These are phyloP conservation scores for Daphoenositta chrysoptera DNA, from an alignment of 2,113 vertebrate species.

Conservation along the genomic window DNA sequence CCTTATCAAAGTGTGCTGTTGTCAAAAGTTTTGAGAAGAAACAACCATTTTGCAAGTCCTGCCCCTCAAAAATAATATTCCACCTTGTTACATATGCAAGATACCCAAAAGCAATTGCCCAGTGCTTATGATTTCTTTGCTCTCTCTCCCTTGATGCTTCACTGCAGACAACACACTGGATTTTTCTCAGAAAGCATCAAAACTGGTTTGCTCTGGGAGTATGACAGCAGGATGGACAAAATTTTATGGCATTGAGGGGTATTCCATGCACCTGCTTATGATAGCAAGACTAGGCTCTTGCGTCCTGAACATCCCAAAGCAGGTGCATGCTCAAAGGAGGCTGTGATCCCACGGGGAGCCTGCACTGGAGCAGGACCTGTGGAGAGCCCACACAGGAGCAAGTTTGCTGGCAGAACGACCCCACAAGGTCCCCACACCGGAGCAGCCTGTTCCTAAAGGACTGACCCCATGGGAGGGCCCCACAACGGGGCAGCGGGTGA, in stretches of 20 bases:
- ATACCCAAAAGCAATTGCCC: neutral
- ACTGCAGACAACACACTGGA: neutral
- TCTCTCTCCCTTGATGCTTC: neutral
- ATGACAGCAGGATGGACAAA: neutral
- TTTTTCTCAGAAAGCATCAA: neutral
- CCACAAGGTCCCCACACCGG: no score
- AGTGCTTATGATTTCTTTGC: neutral
- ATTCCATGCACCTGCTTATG: neutral
- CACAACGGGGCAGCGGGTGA: neutral
- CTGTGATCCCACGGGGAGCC: neutral
- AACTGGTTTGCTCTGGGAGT: neutral
- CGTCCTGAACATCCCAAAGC: neutral
- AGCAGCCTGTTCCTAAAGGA: neutral
- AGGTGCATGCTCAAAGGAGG: neutral
- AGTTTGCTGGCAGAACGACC: neutral
- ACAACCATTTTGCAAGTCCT: neutral
- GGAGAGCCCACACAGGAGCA: neutral
- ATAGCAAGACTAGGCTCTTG: neutral
- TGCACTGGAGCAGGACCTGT: neutral
- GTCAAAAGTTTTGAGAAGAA: neutral
- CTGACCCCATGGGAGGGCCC: neutral
- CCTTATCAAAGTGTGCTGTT: neutral
- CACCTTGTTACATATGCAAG: rapidly evolving
- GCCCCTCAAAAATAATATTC: neutral
- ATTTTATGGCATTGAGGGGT: neutral